Base-by-base conservation (phyloP, 2,888 invertebrate genomes). In the Phengaris alcon region DNA sequence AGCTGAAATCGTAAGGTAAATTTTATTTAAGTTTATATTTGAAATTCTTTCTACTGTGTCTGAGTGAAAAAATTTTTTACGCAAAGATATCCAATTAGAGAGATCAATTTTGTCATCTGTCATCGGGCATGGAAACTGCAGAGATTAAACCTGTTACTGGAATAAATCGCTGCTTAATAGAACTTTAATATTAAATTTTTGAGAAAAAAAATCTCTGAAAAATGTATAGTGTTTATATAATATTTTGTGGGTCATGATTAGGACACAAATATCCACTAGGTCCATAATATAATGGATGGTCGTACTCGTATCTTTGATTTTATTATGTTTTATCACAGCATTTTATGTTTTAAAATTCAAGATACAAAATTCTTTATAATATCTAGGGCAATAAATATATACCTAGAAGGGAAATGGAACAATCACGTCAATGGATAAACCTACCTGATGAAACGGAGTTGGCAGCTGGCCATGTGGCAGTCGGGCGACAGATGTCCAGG, bases 401-500 rank as follows among this genome's bases (percentile, higher is more conserved):
- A 64, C 10, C 35, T 64, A 15, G 59, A 44, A 35, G 12, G 7
- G 13, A 64, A 44, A 64, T 64, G 13, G 35, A 64, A 64, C 59
- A 64, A 44, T 64, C 64, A 64, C 44, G 64, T 64, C 35, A 44
- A 64, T 64, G 6, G 64, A 10, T 35, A 44, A 59, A 59, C 59
- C 52, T 52, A 52, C 52, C 64, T 64, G 44, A 64, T 64, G 64
- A 64, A 64, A 64, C 35, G 6, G 13, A 22, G 35, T 35, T 64
- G 64, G 64, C 35, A 12, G 64, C 64, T 35, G 6, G 64, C 64
- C 64, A 64, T 22, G 22, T 22, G 35, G 64, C 35, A 64, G 35
- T 35, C 22, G 59, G 35, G 64, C 12, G 64, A 64, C 64, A 64
- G 64, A 64, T 64, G 64, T 64, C 64, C 35, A 13, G 64, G 48